These are phyloP conservation scores for Arctia plantaginis DNA, from an alignment of 2,888 invertebrate species.

Conservation along the genomic window DNA sequence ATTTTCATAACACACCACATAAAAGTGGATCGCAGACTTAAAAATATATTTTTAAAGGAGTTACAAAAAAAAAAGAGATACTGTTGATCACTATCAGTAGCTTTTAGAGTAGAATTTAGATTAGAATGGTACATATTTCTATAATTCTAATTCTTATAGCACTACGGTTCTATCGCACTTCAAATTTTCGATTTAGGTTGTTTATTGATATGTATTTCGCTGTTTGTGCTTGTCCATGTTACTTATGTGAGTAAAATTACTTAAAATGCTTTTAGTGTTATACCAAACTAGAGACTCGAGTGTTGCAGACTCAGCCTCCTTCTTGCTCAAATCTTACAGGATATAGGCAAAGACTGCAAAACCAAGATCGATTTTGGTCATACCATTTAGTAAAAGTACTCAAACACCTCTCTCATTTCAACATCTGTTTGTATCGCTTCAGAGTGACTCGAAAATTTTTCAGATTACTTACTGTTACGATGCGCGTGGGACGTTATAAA, in stretches of 20 bases:
- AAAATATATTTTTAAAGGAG: neutral
- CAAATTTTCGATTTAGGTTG: no score
- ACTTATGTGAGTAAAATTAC: neutral
- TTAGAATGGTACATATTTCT: neutral
- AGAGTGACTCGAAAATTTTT: constrained; percentile 30
- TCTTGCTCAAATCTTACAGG: neutral
- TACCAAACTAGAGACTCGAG: no score
- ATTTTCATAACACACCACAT: neutral
- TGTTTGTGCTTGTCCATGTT: neutral
- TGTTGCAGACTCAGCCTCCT: no score
- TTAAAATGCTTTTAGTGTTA: neutral
- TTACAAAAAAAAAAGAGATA: neutral
- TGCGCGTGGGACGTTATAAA: constrained; percentile 35
- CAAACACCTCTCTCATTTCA: constrained; percentile 13
- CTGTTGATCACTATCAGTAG: neutral
- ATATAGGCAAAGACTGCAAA: neutral
- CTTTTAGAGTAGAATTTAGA: neutral
- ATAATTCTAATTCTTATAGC: neutral
- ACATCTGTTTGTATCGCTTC: constrained; percentile 20
- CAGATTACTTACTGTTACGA: constrained; percentile 35
- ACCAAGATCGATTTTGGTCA: neutral
- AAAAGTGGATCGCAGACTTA: neutral
- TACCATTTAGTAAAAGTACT: neutral
- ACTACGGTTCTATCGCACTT: neutral
- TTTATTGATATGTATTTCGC: neutral